Conservation (phyloP, 2,113 vertebrate genomes). For the Mellivora capensis region DNA sequence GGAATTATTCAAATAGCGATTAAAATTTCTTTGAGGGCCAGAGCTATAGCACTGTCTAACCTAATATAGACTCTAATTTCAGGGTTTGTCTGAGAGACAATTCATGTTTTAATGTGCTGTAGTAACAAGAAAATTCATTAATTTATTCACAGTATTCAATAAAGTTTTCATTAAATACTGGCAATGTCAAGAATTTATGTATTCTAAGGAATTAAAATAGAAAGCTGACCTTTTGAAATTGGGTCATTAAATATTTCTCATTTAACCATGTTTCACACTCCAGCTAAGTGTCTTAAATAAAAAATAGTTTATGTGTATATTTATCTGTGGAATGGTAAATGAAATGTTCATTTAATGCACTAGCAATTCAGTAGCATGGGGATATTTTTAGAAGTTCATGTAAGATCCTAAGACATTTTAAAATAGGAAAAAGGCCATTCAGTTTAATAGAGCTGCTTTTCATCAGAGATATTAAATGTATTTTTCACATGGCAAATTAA, state of each 20-base stretch:
- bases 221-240: slow-evolving; percentile 68
- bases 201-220: slow-evolving; percentile 57
- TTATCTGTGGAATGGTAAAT: slow-evolving; percentile 60
- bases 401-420: slow-evolving; percentile 44
- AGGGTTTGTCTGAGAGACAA: not conserved
- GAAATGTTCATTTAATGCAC: slow-evolving; percentile 48
- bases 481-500: slow-evolving; percentile 65
- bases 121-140: slow-evolving; percentile 35
- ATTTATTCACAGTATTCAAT: slow-evolving; percentile 42
- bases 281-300: slow-evolving; percentile 60
- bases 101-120: slow-evolving; percentile 12
- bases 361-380: slow-evolving; percentile 23
- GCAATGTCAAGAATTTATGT: slow-evolving; percentile 51
- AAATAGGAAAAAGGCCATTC: slow-evolving; percentile 52
- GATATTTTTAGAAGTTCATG: slow-evolving; percentile 66
- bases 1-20: not conserved
- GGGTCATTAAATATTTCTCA: slow-evolving; percentile 64
- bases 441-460: slow-evolving; percentile 61
- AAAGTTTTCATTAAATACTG: slow-evolving; percentile 59
- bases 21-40: not conserved
- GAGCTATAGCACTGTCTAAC: not conserved
- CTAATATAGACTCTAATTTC: slow-evolving; percentile 18
- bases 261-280: slow-evolving; percentile 52
- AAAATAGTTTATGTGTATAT: slow-evolving; percentile 64
- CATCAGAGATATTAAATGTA: slow-evolving; percentile 48